phyloP scores from a whole-genome alignment of 2,797 vertebrate genomes.

The Eutrigla gurnardus region DNA sequence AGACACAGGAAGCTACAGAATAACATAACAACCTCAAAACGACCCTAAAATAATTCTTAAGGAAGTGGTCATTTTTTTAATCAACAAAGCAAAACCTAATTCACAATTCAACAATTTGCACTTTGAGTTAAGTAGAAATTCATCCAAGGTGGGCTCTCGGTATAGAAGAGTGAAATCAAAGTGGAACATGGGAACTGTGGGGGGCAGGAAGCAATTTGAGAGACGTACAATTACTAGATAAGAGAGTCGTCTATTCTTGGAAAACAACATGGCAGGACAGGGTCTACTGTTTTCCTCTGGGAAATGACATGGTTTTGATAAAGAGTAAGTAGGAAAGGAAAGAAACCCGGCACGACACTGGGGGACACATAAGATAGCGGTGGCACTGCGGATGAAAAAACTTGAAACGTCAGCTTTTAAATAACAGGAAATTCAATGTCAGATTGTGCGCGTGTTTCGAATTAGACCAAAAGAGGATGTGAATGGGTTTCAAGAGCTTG shows the following conservation, averaged over 20 bases:
- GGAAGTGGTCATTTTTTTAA: not conserved
- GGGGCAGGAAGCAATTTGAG: constrained; percentile 68
- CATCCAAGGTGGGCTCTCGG: constrained; percentile 12
- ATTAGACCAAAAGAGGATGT: constrained; percentile 27
- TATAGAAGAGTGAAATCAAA: constrained; percentile 35
- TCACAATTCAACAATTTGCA: constrained; percentile 10
- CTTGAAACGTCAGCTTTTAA: constrained; percentile 30
- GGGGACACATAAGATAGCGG: constrained; percentile 55
- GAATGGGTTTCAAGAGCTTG: constrained; percentile 7
- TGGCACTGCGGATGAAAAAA: constrained; percentile 35
- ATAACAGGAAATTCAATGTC: constrained; percentile 47
- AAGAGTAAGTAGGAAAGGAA: constrained; percentile 46
- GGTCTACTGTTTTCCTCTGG: constrained; percentile 54
- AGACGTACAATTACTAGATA: constrained; percentile 74
- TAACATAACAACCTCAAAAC: not conserved
- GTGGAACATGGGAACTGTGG: constrained; percentile 54
- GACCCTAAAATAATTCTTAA: not conserved
- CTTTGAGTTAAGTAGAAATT: constrained; percentile 19
- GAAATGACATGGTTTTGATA: constrained; percentile 69
- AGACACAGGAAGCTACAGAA: not conserved
- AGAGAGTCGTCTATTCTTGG: constrained; percentile 69
- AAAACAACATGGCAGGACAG: constrained; percentile 63
- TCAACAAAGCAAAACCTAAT: constrained; percentile 2
- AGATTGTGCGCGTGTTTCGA: constrained; percentile 38
- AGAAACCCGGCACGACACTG: constrained; percentile 35